These are phyloP conservation scores for Mythimna lalbum DNA, from an alignment of 2,888 invertebrate species.

Conservation along the genomic window DNA sequence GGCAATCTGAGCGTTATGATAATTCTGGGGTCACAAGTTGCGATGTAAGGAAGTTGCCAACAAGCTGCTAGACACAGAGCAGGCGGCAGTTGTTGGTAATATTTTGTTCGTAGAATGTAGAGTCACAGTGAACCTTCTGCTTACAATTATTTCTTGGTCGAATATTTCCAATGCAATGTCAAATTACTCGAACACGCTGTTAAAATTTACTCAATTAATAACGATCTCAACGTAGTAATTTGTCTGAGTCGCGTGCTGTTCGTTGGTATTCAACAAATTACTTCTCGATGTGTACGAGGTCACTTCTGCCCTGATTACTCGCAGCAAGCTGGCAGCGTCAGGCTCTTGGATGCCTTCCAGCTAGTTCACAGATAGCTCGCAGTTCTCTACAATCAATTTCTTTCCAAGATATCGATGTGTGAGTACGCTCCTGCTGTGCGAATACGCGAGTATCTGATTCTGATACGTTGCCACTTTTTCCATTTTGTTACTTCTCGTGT, in stretches of 20 bases:
- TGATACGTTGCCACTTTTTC: background rate
- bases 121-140: background rate
- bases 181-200: conserved; percentile 4
- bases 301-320: conserved; percentile 16
- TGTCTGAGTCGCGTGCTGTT: background rate
- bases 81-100: too few relatives aligned
- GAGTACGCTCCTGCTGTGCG: background rate
- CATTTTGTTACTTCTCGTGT: background rate
- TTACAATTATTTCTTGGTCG: too few relatives aligned
- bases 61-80: too few relatives aligned
- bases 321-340: background rate
- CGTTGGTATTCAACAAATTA: background rate
- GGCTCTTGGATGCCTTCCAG: conserved; percentile 35
- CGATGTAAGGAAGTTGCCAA: background rate
- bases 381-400: conserved; percentile 13
- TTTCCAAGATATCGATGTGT: conserved; percentile 8
- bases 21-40: background rate
- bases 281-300: background rate
- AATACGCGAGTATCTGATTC: background rate
- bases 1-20: background rate
- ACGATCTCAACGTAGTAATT: conserved; percentile 1
- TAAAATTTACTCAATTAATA: conserved; percentile 19
- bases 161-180: background rate
- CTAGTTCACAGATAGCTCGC: background rate
- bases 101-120: background rate